These are phyloP conservation scores for Hemicordylus capensis DNA, from an alignment of 2,113 vertebrate species.

Conservation along the genomic window DNA sequence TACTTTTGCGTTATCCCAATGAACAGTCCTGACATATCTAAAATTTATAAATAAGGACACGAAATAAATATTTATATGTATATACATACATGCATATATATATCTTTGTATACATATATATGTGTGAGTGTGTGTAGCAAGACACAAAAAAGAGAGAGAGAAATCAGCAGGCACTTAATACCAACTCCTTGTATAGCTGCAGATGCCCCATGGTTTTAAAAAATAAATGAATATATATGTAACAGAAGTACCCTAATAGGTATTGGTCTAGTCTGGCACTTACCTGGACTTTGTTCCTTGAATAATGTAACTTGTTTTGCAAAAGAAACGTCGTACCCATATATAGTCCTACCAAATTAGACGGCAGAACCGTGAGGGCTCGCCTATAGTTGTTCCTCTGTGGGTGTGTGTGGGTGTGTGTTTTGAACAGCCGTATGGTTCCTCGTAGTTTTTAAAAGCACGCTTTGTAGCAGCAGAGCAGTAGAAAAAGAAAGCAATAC, in stretches of 20 bases:
- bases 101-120: constrained; percentile 76
- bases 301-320: constrained; percentile 77
- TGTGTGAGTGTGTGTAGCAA: constrained; percentile 78
- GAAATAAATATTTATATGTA: constrained; percentile 84
- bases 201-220: constrained; percentile 73
- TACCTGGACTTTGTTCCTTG: constrained; percentile 85
- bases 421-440: constrained; percentile 74
- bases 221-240: constrained; percentile 43
- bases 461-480: constrained; percentile 85
- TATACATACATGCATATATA: constrained; percentile 80
- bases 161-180: constrained; percentile 89
- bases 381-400: constrained; percentile 76
- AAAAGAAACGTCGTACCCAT: constrained; percentile 75
- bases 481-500: constrained; percentile 87
- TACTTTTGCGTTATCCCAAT: constrained; percentile 60
- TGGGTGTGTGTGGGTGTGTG: constrained; percentile 70
- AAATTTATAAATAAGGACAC: constrained; percentile 81
- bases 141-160: constrained; percentile 65
- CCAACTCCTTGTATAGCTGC: constrained; percentile 80
- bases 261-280: constrained; percentile 88
- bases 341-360: constrained; percentile 78
- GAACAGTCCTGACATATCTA: constrained; percentile 86
- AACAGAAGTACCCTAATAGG: constrained; percentile 79
- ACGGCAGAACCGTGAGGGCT: constrained; percentile 79
- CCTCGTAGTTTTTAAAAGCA: constrained; percentile 74